A percentile compares a stretch with the other conserved stretches of the same genome.
Conservation (phyloP, 1,140 invertebrate species). For the Lepidurus arcticus region DNA sequence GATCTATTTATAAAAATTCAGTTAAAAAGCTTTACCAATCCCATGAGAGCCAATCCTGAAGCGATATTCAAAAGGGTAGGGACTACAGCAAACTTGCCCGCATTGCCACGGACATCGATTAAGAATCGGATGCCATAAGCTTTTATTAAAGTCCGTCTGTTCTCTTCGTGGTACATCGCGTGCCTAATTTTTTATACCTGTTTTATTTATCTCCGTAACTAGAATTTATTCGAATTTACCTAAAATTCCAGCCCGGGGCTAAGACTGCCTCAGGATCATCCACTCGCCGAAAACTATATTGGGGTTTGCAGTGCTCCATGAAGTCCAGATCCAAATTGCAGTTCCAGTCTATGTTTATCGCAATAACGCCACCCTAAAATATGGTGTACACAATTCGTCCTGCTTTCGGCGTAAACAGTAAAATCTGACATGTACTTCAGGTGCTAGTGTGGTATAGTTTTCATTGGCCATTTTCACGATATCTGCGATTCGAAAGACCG, state of each 20-base stretch:
- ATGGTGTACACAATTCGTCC: slow-evolving; percentile 17
- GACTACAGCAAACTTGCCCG: slow-evolving; percentile 49
- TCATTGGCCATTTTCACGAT: slow-evolving; percentile 45
- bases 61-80: slow-evolving; percentile 51
- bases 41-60: slow-evolving; percentile 50
- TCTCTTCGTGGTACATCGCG: slow-evolving; percentile 46
- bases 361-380: slow-evolving; percentile 49
- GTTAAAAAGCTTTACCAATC: slow-evolving; percentile 44
- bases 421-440: slow-evolving; percentile 39
- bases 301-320: slow-evolving; percentile 47
- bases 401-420: slow-evolving; percentile 25
- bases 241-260: slow-evolving; percentile 50
- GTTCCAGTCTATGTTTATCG: slow-evolving; percentile 50
- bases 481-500: slow-evolving; percentile 49
- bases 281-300: slow-evolving; percentile 48
- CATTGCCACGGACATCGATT: slow-evolving; percentile 48
- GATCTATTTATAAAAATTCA: slow-evolving; percentile 25
- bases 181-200: slow-evolving; percentile 42
- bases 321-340: slow-evolving; percentile 50
- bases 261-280: slow-evolving; percentile 42
- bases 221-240: slow-evolving; percentile 41
- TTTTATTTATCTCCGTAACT: slow-evolving; percentile 31
- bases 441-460: slow-evolving; percentile 43
- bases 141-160: slow-evolving; percentile 48
- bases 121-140: slow-evolving; percentile 52